Conservation (phyloP, 2,888 invertebrate genomes). For the Drosophila falleni region DNA sequence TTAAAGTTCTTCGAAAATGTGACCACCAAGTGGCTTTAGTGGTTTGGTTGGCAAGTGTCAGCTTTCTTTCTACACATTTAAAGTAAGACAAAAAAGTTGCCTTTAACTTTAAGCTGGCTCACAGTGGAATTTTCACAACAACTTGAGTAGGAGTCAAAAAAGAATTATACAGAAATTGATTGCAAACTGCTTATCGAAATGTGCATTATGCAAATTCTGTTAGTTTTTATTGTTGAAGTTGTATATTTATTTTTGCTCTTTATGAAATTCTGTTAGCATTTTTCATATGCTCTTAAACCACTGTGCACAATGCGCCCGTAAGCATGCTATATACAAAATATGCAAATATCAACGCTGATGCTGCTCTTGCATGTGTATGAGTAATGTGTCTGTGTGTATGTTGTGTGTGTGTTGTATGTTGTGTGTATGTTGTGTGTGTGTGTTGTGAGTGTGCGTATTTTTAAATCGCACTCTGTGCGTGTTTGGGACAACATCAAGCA, state of each 20-base stretch:
- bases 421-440: too few species aligned
- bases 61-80: not conserved
- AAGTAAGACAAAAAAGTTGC: too few species aligned
- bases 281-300: conserved; percentile 42
- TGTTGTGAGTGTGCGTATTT: conserved; percentile 4
- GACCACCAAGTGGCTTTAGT: conserved; percentile 1
- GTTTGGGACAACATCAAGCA: conserved; percentile 67
- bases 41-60: not conserved
- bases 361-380: conserved; percentile 1
- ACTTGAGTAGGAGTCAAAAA: not conserved
- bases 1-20: not conserved
- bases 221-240: not conserved
- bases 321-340: conserved; percentile 62
- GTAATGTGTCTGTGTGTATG: not conserved
- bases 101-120: too few species aligned
- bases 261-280: conserved; percentile 2
- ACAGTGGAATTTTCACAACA: not conserved
- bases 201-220: conserved; percentile 10
- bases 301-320: conserved; percentile 71
- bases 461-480: conserved; percentile 43
- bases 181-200: conserved; percentile 12
- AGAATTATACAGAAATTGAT: not conserved
- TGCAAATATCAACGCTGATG: conserved; percentile 64
- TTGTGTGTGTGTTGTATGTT: conserved; percentile 3
- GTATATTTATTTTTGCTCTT: not conserved